Conservation (phyloP, 2,113 vertebrate species). For the Glaucidium brasilianum region DNA sequence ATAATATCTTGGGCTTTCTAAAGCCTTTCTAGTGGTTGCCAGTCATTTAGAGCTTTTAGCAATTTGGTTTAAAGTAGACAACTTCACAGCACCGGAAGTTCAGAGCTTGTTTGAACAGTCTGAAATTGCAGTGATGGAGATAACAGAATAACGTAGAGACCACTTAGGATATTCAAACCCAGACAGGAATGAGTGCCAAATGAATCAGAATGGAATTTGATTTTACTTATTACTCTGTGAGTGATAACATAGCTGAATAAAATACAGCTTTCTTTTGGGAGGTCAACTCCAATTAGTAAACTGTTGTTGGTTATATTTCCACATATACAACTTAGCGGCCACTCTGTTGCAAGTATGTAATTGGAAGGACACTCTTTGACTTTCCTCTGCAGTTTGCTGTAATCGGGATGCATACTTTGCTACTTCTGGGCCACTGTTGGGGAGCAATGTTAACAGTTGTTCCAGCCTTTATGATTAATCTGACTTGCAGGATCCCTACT, state of each 20-base stretch:
- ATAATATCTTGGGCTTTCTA: background rate
- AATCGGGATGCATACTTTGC: accelerated
- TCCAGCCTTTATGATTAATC: background rate
- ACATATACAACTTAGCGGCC: background rate
- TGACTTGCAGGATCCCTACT: background rate
- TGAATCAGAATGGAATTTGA: background rate
- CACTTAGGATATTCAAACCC: background rate
- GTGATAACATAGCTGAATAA: background rate
- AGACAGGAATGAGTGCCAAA: background rate
- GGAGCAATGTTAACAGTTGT: background rate
- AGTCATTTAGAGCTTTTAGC: background rate
- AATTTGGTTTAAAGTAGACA: background rate
- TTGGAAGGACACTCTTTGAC: background rate
- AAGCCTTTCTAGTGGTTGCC: background rate
- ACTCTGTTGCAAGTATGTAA: background rate
- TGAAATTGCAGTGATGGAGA: background rate
- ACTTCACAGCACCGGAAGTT: background rate
- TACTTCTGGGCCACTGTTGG: background rate
- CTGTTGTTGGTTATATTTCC: background rate
- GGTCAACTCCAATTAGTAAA: background rate
- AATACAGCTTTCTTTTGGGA: background rate
- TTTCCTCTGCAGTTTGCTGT: background rate
- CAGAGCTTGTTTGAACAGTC: background rate
- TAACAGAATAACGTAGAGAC: background rate
- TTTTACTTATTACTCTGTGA: background rate